Evolutionary conservation across 2,797 vertebrate genomes (phyloP).

Genomic region (Lateolabrax maculatus): DNA sequence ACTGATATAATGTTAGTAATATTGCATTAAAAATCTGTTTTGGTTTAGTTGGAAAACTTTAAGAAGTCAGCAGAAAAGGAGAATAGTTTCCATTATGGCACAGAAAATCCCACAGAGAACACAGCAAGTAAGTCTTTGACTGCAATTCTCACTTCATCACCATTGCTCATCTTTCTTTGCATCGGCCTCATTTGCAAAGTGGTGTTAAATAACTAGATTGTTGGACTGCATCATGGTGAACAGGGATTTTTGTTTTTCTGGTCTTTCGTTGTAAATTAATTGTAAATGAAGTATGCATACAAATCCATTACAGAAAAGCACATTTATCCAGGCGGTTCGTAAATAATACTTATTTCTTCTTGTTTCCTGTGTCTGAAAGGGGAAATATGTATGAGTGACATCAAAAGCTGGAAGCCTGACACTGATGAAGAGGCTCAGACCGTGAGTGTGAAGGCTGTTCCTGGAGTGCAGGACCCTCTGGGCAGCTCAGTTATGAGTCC

Average conservation of each 20-base stretch:
- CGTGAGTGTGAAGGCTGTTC: conserved; percentile 47
- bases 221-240: background rate
- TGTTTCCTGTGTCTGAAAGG: conserved; percentile 55
- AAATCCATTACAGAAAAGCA: background rate
- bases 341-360: background rate
- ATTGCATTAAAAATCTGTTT: conserved; percentile 18
- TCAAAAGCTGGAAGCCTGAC: conserved; percentile 47
- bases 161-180: background rate
- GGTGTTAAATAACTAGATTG: background rate
- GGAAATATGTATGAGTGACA: conserved; percentile 51
- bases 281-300: background rate
- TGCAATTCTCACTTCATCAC: background rate
- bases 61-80: conserved; percentile 63
- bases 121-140: conserved; percentile 67
- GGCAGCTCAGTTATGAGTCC: conserved; percentile 77
- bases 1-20: too few species aligned
- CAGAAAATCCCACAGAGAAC: conserved; percentile 60
- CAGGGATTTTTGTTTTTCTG: background rate
- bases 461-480: conserved; percentile 75
- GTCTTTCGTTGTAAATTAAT: background rate
- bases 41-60: conserved; percentile 75
- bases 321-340: background rate
- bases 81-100: conserved; percentile 65
- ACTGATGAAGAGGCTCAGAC: conserved; percentile 35
- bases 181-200: conserved; percentile 1